These are phyloP conservation scores for Halichoerus grypus DNA, from an alignment of 2,113 vertebrate genomes.

Conservation along the genomic window DNA sequence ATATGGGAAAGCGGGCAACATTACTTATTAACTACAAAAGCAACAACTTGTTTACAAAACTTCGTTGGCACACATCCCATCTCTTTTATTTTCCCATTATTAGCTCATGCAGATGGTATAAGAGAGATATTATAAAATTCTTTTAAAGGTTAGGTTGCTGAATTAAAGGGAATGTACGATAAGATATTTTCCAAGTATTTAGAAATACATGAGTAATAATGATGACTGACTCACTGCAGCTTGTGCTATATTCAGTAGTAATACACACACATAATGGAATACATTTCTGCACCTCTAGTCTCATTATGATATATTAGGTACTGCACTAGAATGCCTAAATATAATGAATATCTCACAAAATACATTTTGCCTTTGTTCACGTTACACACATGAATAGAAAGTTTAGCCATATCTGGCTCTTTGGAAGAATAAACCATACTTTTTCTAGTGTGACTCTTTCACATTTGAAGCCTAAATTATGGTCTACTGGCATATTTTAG, in stretches of 20 bases:
- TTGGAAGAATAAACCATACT: background rate
- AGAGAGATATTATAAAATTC: background rate
- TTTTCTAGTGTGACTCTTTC: background rate
- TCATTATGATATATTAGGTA: background rate
- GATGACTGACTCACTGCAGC: conserved; percentile 41
- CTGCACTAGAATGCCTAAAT: background rate
- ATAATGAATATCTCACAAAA: background rate
- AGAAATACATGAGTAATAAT: conserved; percentile 55
- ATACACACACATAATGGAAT: background rate
- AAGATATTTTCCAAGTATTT: conserved; percentile 48
- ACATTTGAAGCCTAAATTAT: conserved; percentile 7
- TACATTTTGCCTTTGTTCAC: background rate
- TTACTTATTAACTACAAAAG: background rate
- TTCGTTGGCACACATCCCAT: conserved; percentile 46
- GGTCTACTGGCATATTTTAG: background rate
- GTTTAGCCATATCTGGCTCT: background rate
- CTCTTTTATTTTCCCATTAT: conserved; percentile 50
- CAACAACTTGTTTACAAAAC: conserved; percentile 9
- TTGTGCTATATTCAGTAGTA: background rate
- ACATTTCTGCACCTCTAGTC: background rate
- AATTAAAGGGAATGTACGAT: background rate
- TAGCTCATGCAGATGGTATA: conserved; percentile 26
- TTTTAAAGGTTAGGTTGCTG: background rate
- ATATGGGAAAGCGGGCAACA: conserved; percentile 89
- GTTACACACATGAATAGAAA: background rate